A percentile compares a stretch with the other conserved stretches of the same genome.
Conservation (phyloP, 2,797 vertebrate genomes). For the Coregonus ussuriensis region DNA sequence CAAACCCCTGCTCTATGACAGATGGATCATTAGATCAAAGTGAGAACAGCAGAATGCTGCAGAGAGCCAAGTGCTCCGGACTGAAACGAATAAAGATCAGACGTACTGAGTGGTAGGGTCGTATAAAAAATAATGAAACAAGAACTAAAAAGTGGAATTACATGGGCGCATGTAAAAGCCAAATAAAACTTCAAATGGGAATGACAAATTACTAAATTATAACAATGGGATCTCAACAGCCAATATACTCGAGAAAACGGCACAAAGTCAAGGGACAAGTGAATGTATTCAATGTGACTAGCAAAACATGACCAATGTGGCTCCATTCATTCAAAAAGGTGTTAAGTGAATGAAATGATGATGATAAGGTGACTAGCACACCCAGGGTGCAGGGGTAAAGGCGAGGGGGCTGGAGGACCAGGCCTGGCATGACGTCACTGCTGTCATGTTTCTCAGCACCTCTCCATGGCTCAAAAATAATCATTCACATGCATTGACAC, state of each 20-base stretch:
- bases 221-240: slow-evolving; percentile 50
- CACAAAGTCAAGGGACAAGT: slow-evolving; percentile 43
- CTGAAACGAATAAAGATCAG: slow-evolving; percentile 61
- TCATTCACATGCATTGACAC: slow-evolving; percentile 52
- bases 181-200: slow-evolving; percentile 54
- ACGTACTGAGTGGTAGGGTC: slow-evolving; percentile 39
- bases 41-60: slow-evolving; percentile 37
- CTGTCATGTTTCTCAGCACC: slow-evolving; percentile 52
- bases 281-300: slow-evolving; percentile 45
- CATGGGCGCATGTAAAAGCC: slow-evolving; percentile 44
- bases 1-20: slow-evolving; percentile 33
- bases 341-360: slow-evolving; percentile 49
- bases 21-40: slow-evolving; percentile 42
- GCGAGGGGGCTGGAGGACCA: slow-evolving; percentile 49
- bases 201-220: slow-evolving; percentile 43
- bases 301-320: slow-evolving; percentile 52
- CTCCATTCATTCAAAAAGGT: slow-evolving; percentile 38
- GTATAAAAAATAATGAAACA: slow-evolving; percentile 60
- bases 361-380: slow-evolving; percentile 54
- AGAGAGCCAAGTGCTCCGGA: slow-evolving; percentile 34
- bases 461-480: slow-evolving; percentile 51
- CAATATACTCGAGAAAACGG: slow-evolving; percentile 42
- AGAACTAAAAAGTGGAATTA: slow-evolving; percentile 43
- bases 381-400: slow-evolving; percentile 56
- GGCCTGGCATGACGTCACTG: slow-evolving; percentile 35